Conservation (phyloP, 1,140 invertebrate genomes). For the Formica exsecta region DNA sequence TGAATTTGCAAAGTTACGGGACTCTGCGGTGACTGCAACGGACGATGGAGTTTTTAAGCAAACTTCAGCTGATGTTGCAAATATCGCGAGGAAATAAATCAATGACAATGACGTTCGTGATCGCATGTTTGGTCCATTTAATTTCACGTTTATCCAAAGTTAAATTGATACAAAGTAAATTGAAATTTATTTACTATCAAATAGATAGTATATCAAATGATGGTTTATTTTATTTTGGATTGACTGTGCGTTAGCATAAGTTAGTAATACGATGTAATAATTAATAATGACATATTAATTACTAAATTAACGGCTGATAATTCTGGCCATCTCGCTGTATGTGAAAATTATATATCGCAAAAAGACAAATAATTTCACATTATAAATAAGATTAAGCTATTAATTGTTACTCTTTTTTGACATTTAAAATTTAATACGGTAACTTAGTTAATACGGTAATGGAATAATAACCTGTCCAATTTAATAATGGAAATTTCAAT, state of each 20-base stretch:
- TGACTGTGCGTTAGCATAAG: neutral
- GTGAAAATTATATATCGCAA: slow-evolving; percentile 15
- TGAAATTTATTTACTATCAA: neutral
- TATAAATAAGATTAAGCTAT: neutral
- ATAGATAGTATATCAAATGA: neutral
- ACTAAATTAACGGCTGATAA: neutral
- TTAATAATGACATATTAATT: slow-evolving; percentile 47
- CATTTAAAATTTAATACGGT: slow-evolving; percentile 8
- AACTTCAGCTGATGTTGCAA: slow-evolving; percentile 49
- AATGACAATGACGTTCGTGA: neutral
- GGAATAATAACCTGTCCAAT: neutral
- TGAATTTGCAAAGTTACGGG: slow-evolving; percentile 30
- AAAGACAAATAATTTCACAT: slow-evolving; percentile 8
- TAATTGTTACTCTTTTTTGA: neutral
- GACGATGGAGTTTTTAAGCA: slow-evolving; percentile 55
- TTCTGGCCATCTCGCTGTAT: neutral
- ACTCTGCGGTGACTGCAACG: neutral
- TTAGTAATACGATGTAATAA: slow-evolving; percentile 23
- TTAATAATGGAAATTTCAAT: slow-evolving; percentile 10
- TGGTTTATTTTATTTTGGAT: neutral
- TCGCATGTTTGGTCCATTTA: neutral
- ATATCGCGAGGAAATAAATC: slow-evolving; percentile 47
- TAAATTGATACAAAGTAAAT: slow-evolving; percentile 52
- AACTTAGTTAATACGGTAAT: neutral
- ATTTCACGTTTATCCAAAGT: slow-evolving; percentile 30